A percentile compares a stretch with the other conserved stretches of the same genome.
Evolutionary conservation across 2,113 vertebrate genomes (phyloP).

Genomic region (Callocephalon fimbriatum): DNA sequence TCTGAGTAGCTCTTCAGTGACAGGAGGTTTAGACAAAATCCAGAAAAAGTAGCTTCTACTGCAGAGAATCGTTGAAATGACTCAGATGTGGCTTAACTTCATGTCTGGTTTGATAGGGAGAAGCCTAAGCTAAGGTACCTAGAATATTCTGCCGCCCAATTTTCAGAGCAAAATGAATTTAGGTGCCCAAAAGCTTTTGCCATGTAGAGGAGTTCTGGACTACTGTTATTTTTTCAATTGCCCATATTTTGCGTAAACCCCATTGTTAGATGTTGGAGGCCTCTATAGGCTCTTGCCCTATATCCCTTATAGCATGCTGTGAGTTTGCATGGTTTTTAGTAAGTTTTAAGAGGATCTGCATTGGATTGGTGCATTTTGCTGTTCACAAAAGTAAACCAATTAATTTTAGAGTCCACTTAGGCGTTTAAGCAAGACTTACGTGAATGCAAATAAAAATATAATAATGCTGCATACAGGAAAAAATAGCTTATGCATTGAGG

Average conservation of each 20-base stretch:
- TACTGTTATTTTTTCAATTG: neutral
- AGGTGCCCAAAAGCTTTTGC: neutral
- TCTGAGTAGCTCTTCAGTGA: neutral
- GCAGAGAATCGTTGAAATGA: neutral
- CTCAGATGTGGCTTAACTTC: neutral
- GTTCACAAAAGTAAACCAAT: neutral
- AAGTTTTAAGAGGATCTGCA: neutral
- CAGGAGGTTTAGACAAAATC: neutral
- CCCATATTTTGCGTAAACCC: neutral
- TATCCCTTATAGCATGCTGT: neutral
- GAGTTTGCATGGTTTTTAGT: neutral
- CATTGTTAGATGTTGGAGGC: neutral
- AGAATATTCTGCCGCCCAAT: neutral
- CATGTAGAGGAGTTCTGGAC: neutral
- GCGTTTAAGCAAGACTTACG: neutral
- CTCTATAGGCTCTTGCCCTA: neutral
- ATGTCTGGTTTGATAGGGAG: neutral
- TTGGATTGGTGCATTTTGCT: neutral
- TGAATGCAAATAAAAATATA: neutral
- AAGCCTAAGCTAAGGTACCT: neutral
- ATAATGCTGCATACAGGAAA: neutral
- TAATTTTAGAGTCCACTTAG: neutral
- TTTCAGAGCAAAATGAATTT: neutral
- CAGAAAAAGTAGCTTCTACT: neutral
- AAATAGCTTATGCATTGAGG: neutral